Evolutionary conservation across 2,113 vertebrate species (phyloP).

Genomic region (Cairina moschata): DNA sequence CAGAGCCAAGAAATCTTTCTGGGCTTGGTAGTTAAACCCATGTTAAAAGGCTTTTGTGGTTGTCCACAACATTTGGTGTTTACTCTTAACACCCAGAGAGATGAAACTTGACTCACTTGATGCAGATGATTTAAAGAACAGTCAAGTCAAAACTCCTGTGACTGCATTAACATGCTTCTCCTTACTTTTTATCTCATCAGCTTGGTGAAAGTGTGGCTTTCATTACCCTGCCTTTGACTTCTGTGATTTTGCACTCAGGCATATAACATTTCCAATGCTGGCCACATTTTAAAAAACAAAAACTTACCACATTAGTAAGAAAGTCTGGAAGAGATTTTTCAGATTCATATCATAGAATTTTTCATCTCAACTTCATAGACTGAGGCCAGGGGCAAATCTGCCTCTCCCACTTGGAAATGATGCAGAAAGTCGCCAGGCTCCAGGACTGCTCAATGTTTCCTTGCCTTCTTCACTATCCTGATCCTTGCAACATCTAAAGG

Average conservation of each 20-base stretch:
- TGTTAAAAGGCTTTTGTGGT: not conserved
- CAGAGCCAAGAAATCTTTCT: not conserved
- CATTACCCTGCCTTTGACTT: not conserved
- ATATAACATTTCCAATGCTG: not conserved
- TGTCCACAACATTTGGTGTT: not conserved
- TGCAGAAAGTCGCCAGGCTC: not conserved
- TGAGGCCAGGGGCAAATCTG: not conserved
- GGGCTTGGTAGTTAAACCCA: not conserved
- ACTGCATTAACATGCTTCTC: not conserved
- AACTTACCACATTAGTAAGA: not conserved
- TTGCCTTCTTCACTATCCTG: not conserved
- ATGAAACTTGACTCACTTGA: not conserved
- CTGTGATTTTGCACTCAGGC: not conserved
- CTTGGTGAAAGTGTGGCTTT: not conserved
- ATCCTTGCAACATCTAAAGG: not conserved
- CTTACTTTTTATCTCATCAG: conserved; percentile 8
- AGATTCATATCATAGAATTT: not conserved
- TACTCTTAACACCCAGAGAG: conserved; percentile 2
- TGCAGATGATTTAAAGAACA: not conserved
- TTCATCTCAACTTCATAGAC: not conserved
- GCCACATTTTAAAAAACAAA: not conserved
- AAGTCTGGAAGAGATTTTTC: conserved; percentile 23
- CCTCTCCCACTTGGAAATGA: not conserved
- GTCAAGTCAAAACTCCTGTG: not conserved
- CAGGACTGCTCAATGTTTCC: not conserved